phyloP scores from a whole-genome alignment of 1,140 invertebrate genomes.

The Mya arenaria region DNA sequence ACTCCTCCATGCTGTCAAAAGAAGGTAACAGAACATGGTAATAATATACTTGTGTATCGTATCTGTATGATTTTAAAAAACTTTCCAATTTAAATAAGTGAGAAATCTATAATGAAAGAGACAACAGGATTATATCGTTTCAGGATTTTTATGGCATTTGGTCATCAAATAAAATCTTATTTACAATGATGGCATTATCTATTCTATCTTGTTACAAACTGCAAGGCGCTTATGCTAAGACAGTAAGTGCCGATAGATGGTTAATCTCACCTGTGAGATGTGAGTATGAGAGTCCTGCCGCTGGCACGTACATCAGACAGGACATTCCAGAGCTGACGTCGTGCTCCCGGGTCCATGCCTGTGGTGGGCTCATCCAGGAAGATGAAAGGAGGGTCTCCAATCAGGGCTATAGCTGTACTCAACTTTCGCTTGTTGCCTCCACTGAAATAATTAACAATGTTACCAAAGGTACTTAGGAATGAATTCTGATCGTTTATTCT shows the following conservation, averaged over 20 bases:
- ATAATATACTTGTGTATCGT: not conserved
- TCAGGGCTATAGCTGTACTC: constrained; percentile 94
- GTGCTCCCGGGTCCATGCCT: constrained; percentile 82
- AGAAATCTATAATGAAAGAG: not conserved
- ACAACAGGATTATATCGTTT: not conserved
- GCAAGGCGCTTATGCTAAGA: too few relatives aligned
- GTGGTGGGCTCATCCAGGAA: constrained; percentile 82
- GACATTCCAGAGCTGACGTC: constrained; percentile 81
- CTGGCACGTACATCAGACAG: constrained; percentile 74
- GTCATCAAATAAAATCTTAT: not conserved
- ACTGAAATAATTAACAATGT: constrained; percentile 68
- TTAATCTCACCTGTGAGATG: constrained; percentile 80
- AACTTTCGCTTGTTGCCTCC: constrained; percentile 96
- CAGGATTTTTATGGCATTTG: not conserved
- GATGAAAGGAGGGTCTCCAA: constrained; percentile 82
- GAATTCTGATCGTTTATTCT: too few relatives aligned
- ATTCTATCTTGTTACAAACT: too few relatives aligned
- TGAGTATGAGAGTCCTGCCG: constrained; percentile 77
- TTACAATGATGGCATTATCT: not conserved
- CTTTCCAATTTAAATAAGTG: not conserved
- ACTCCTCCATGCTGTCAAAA: constrained; percentile 82
- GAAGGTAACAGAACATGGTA: not conserved
- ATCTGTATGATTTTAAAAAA: not conserved
- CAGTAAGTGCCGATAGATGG: too few relatives aligned
- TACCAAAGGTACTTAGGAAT: too few relatives aligned